These are phyloP conservation scores for Drosophila navojoa DNA, from an alignment of 1,140 invertebrate species.

Conservation along the genomic window DNA sequence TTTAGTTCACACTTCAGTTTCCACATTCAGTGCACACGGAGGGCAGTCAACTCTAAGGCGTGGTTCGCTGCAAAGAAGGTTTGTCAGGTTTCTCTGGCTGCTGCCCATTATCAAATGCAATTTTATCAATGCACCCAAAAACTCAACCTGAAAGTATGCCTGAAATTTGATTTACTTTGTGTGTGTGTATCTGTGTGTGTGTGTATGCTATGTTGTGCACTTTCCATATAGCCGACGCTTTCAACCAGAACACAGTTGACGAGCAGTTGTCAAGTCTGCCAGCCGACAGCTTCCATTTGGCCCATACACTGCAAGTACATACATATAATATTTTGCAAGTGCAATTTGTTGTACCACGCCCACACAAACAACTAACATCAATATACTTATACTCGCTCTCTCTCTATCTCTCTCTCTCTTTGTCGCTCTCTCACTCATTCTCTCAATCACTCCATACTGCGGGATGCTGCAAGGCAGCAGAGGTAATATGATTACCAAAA, in stretches of 20 bases:
- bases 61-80: background rate
- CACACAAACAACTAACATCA: slow-evolving; percentile 39
- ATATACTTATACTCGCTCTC: slow-evolving; percentile 19
- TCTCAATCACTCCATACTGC: slow-evolving; percentile 4
- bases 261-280: slow-evolving; percentile 37
- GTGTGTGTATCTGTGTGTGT: slow-evolving; percentile 21
- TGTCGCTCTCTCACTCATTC: no score
- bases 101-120: slow-evolving; percentile 66
- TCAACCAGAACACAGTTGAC: slow-evolving; percentile 23
- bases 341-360: slow-evolving; percentile 51
- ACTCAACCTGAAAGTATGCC: slow-evolving; percentile 53
- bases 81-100: slow-evolving; percentile 2
- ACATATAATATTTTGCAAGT: slow-evolving; percentile 39
- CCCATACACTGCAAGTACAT: slow-evolving; percentile 14
- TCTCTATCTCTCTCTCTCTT: no score
- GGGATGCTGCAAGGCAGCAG: background rate
- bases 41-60: slow-evolving; percentile 2
- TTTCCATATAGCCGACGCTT: slow-evolving; percentile 34
- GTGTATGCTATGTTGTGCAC: slow-evolving; percentile 35
- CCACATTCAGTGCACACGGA: slow-evolving; percentile 54
- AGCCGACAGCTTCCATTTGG: slow-evolving; percentile 34
- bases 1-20: slow-evolving; percentile 58
- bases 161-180: slow-evolving; percentile 71
- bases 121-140: slow-evolving; percentile 61
- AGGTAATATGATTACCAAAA: slow-evolving; percentile 46